Conservation (phyloP, 1,140 invertebrate species). For the Ridgeia piscesae region DNA sequence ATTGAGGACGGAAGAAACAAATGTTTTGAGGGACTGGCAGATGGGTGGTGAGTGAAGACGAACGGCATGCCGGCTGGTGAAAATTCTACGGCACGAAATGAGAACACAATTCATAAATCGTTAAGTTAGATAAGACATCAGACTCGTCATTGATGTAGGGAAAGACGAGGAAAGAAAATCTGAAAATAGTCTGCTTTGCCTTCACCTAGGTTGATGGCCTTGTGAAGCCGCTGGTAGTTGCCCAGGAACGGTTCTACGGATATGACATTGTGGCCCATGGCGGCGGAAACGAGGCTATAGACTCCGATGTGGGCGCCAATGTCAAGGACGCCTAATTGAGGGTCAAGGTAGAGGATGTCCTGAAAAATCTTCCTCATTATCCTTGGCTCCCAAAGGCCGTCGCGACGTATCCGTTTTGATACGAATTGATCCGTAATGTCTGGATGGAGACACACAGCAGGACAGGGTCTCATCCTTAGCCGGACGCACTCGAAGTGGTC, state of each 20-base stretch:
- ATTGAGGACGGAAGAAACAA: no score
- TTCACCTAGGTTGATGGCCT: neutral
- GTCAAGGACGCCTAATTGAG: slow-evolving; percentile 31
- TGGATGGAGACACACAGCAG: neutral
- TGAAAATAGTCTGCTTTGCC: neutral
- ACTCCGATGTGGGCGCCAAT: slow-evolving; percentile 37
- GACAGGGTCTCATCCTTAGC: neutral
- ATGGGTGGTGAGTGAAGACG: no score
- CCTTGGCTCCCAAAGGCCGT: neutral
- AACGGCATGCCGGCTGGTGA: no score
- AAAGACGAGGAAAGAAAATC: no score
- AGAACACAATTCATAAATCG: no score
- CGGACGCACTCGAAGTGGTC: neutral
- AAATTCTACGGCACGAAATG: no score
- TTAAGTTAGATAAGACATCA: no score
- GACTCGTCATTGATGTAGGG: no score
- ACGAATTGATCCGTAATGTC: neutral
- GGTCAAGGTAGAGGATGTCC: slow-evolving; percentile 15
- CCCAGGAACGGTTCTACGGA: slow-evolving; percentile 32
- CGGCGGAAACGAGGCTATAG: slow-evolving; percentile 33
- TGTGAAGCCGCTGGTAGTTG: neutral
- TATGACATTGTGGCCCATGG: slow-evolving; percentile 33
- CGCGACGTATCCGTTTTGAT: neutral
- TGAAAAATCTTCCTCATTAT: neutral
- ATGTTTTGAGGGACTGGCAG: no score